Percentiles rank a stretch among this genome's conserved stretches.
Conservation (phyloP, 2,113 vertebrate genomes). For the Addax nasomaculatus region DNA sequence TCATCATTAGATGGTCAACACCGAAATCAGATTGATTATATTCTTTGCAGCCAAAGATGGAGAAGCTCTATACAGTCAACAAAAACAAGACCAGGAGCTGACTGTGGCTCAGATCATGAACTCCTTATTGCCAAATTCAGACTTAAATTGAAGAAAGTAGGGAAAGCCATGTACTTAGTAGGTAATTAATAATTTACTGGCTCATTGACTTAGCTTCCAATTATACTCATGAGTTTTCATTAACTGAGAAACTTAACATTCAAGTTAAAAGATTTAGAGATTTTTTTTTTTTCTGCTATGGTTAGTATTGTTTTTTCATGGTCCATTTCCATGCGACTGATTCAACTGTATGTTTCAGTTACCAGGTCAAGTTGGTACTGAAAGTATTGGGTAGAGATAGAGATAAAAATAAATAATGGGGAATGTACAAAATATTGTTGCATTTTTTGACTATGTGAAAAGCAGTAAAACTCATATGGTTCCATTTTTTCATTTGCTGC, state of each 20-base stretch:
- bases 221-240: conserved; percentile 52
- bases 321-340: conserved; percentile 22
- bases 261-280: conserved; percentile 32
- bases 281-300: not conserved
- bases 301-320: conserved; percentile 26
- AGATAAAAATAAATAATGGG: not conserved
- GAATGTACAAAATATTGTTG: not conserved
- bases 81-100: too few relatives aligned
- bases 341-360: conserved; percentile 28
- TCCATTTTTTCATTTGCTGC: not conserved
- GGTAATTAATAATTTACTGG: conserved; percentile 38
- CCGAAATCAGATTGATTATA: too few relatives aligned
- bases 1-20: too few relatives aligned
- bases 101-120: too few relatives aligned
- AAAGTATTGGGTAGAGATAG: not conserved
- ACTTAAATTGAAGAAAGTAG: too few relatives aligned
- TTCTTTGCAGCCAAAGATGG: too few relatives aligned
- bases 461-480: not conserved
- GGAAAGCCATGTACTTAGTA: not conserved
- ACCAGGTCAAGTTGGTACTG: not conserved
- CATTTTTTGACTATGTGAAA: not conserved
- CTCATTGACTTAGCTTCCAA: conserved; percentile 9
- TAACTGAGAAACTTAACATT: conserved; percentile 51
- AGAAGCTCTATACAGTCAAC: too few relatives aligned
- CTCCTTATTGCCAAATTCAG: too few relatives aligned